Evolutionary conservation across 2,797 vertebrate species (phyloP), one percentile per base, ranked within the genome.

Genomic region (Tangara arthus): DNA sequence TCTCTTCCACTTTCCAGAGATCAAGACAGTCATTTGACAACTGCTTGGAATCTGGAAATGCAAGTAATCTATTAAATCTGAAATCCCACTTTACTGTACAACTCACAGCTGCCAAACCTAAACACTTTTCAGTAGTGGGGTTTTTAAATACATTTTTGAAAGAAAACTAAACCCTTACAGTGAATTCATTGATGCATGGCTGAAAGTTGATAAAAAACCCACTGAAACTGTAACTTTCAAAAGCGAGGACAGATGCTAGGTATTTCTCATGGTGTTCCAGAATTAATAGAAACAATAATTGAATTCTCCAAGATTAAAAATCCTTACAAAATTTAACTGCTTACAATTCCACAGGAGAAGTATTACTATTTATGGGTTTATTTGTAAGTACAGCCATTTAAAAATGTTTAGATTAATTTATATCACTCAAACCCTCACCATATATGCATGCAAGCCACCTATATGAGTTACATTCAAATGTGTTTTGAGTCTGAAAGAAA

Each of bases 31-130:
- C 69, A 70, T 95, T 77, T 93, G 64, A 95, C 94, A 96, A 94
- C 37, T 4, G 35, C 68, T 39, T 78, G 68, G 77, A 95, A 93
- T 94, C 95, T 77, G 68, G 77, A 97, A 97, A 92, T 78, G 12
- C 15, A 85, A 94, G 77, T 80, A 93, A 95, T 91, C 88, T 82
- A 94, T 85, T 82, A 89, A 93, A 93, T 82, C 88, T 89, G 79
- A 96, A 97, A 94, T 88, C 73, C 68, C 81, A 56, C 27, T 92
- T 37, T 64, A 93, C 49, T 81, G 52, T 53, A 81, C 65, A 93
- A 93, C 50, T 94, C 39, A 91, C 56, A 93, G 53, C 53, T 90
- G 79, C 44, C 77, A 83, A 89, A 95, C 86, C 76, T 95, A 63
- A 77, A 90, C 56, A 90, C 53, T 95, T 57, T 69, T 46, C n/a